A percentile compares a stretch with the other conserved stretches of the same genome.
These are phyloP conservation scores for Lordiphosa mommai DNA, from an alignment of 1,140 invertebrate species.

Conservation along the genomic window DNA sequence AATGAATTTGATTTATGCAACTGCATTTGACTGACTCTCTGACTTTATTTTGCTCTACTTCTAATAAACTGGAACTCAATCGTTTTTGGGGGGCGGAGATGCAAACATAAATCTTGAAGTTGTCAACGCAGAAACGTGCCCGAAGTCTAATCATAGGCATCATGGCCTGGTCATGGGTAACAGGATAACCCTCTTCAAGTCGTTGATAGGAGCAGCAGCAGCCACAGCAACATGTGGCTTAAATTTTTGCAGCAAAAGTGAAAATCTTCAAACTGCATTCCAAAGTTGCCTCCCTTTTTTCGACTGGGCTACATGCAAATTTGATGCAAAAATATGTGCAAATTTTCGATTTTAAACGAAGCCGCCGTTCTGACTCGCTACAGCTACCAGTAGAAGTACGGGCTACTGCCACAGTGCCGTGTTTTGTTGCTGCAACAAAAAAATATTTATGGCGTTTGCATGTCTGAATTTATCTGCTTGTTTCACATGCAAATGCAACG, in stretches of 20 bases:
- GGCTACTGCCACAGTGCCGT: conserved; percentile 12
- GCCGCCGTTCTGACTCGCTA: conserved; percentile 6
- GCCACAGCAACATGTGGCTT: conserved; percentile 9
- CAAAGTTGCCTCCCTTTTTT: conserved; percentile 14
- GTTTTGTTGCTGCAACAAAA: no score
- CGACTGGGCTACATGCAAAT: conserved; percentile 56
- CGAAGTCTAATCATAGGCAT: conserved; percentile 60
- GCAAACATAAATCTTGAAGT: conserved; percentile 57
- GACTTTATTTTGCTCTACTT: conserved; percentile 26
- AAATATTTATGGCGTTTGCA: conserved; percentile 73
- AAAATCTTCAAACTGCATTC: conserved; percentile 17
- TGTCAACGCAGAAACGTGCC: conserved; percentile 43
- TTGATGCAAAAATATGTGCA: conserved; percentile 74
- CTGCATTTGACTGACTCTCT: conserved; percentile 36
- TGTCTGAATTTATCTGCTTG: conserved; percentile 77
- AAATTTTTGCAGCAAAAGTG: conserved; percentile 8
- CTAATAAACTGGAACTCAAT: conserved; percentile 59
- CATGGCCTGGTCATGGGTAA: conserved; percentile 39
- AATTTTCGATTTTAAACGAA: conserved; percentile 72
- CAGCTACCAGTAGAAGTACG: neutral
- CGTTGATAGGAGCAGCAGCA: conserved; percentile 16
- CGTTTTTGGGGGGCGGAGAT: neutral
- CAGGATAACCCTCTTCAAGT: neutral
- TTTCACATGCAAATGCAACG: conserved; percentile 73
- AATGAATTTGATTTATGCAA: conserved; percentile 75